Conservation (phyloP, 2,113 vertebrate species). For the Microcebus lehilahytsara region DNA sequence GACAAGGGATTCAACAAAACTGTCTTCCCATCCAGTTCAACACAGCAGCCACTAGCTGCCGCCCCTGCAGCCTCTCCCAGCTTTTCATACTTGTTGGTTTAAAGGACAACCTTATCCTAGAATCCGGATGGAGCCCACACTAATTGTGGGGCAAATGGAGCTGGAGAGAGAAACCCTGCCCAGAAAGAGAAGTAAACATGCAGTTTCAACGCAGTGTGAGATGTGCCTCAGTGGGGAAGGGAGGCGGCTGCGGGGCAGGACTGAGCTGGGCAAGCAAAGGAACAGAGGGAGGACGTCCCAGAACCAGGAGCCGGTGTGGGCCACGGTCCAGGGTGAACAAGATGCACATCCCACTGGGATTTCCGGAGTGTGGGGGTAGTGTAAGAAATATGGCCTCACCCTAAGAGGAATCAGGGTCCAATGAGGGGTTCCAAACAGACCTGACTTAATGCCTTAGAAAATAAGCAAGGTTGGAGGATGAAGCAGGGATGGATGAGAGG, state of each 20-base stretch:
- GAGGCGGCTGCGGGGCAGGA: background rate
- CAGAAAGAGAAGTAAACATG: background rate
- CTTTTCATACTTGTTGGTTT: background rate
- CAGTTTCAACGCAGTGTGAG: background rate
- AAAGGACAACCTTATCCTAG: background rate
- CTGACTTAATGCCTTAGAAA: background rate
- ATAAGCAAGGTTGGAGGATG: background rate
- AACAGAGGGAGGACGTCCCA: background rate
- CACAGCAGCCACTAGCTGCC: background rate
- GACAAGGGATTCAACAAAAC: background rate
- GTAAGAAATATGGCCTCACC: background rate
- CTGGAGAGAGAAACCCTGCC: background rate
- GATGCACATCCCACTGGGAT: background rate
- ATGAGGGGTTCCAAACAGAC: background rate
- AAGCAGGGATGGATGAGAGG: background rate
- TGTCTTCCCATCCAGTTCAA: background rate
- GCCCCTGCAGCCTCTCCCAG: background rate
- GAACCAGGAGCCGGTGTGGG: background rate
- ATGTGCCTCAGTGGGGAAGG: background rate
- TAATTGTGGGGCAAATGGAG: background rate
- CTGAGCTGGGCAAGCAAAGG: background rate
- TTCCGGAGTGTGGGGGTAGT: background rate
- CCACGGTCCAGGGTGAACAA: background rate
- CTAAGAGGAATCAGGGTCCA: background rate
- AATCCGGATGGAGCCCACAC: background rate